A percentile compares a stretch with the other conserved stretches of the same genome.
phyloP scores from a whole-genome alignment of 2,888 invertebrate genomes.

The Cerceris ruficornis region DNA sequence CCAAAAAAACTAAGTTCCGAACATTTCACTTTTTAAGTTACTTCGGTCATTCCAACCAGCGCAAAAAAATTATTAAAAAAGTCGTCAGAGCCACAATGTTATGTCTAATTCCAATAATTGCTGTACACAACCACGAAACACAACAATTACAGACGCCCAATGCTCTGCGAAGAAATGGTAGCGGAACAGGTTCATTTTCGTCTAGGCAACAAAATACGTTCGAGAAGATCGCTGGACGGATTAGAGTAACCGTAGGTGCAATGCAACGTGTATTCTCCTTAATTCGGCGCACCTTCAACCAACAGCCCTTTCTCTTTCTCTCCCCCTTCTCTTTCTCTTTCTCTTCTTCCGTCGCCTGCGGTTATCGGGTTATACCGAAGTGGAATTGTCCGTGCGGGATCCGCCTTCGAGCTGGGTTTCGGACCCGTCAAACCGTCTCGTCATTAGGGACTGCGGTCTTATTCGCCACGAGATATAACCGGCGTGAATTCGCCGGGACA shows the following conservation, averaged over 20 bases:
- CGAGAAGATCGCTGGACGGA: background rate
- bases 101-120: no score
- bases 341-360: conserved; percentile 12
- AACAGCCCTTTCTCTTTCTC: background rate
- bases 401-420: conserved; percentile 39
- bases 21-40: no score
- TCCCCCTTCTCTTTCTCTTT: background rate
- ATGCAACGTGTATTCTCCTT: background rate
- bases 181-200: no score
- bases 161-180: no score
- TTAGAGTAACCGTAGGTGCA: background rate
- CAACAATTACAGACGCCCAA: no score
- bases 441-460: conserved; percentile 63
- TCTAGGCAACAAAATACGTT: background rate
- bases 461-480: conserved; percentile 59
- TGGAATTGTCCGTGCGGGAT: conserved; percentile 49
- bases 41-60: no score
- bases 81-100: no score
- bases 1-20: no score
- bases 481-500: conserved; percentile 65
- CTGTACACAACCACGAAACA: no score
- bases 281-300: background rate
- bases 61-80: no score
- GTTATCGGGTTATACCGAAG: conserved; percentile 50
- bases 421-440: conserved; percentile 53